Percentiles rank a stretch among this genome's conserved stretches.
phyloP scores from a whole-genome alignment of 1,140 invertebrate species.

The Zophobas atratus region DNA sequence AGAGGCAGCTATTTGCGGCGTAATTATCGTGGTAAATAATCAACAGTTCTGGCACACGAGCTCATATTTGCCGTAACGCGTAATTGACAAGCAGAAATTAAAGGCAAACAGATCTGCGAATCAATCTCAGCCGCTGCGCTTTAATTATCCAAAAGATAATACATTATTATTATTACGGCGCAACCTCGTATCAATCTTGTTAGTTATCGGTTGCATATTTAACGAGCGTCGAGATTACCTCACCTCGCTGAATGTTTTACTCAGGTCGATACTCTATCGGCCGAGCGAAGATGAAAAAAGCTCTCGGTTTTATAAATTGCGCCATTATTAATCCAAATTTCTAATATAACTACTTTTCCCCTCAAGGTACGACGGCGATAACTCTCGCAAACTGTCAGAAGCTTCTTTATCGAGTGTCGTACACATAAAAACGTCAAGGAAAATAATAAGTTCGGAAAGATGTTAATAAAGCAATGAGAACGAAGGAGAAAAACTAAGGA shows the following conservation, averaged over 20 bases:
- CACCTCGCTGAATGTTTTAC: background rate
- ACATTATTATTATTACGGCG: background rate
- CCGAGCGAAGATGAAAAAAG: background rate
- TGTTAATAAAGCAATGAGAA: slow-evolving; percentile 36
- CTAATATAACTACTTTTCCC: slow-evolving; percentile 23
- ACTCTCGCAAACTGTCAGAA: slow-evolving; percentile 11
- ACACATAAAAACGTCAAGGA: slow-evolving; percentile 11
- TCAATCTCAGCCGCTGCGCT: slow-evolving; percentile 1
- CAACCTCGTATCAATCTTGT: background rate
- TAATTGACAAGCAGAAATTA: slow-evolving; percentile 32
- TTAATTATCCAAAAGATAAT: slow-evolving; percentile 19
- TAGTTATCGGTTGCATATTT: background rate
- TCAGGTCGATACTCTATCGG: background rate
- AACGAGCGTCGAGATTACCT: background rate
- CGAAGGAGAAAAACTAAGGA: background rate
- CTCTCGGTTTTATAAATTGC: slow-evolving; percentile 5
- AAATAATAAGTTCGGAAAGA: slow-evolving; percentile 23
- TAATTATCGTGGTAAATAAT: slow-evolving; percentile 33
- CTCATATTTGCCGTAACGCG: slow-evolving; percentile 23
- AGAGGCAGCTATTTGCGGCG: slow-evolving; percentile 7
- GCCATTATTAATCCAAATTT: slow-evolving; percentile 36
- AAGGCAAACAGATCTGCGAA: slow-evolving; percentile 24
- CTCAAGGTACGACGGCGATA: slow-evolving; percentile 18
- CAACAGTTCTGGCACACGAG: slow-evolving; percentile 10
- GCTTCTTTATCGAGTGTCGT: slow-evolving; percentile 16